Percentiles rank a stretch among this genome's conserved stretches.
Conservation (phyloP, 2,888 invertebrate species). For the Ennomos fuscantarius region DNA sequence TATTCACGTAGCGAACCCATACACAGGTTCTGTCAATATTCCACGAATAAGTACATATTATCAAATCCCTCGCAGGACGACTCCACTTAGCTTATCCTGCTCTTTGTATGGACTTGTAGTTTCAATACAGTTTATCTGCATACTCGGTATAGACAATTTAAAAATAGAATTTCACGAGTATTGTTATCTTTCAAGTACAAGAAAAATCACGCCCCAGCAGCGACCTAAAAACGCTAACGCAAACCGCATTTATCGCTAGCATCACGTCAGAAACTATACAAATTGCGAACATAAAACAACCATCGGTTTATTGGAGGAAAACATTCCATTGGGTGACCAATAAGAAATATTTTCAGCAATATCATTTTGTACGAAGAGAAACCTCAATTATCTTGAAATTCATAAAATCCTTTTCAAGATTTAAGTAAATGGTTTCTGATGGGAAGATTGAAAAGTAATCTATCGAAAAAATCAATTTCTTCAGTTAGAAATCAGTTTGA, state of each 20-base stretch:
- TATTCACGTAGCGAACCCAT: too few species aligned
- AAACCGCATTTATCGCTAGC: slow-evolving; percentile 29
- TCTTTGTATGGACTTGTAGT: too few species aligned
- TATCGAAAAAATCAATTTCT: slow-evolving; percentile 4
- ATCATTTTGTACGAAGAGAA: too few species aligned
- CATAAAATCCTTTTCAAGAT: too few species aligned
- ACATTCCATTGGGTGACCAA: slow-evolving; percentile 7
- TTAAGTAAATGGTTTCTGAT: background rate
- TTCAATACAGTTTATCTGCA: too few species aligned
- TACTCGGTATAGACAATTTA: too few species aligned
- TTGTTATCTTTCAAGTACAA: background rate
- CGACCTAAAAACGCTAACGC: slow-evolving; percentile 29
- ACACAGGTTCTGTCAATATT: too few species aligned
- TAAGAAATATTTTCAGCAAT: background rate
- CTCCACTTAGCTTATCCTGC: too few species aligned
- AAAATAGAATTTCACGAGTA: too few species aligned
- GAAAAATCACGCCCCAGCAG: slow-evolving; percentile 1
- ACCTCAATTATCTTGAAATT: too few species aligned
- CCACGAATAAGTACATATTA: too few species aligned
- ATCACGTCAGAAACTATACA: slow-evolving; percentile 34
- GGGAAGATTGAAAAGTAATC: slow-evolving; percentile 15
- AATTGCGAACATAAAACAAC: slow-evolving; percentile 27
- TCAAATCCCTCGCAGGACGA: too few species aligned
- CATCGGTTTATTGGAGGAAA: slow-evolving; percentile 24
- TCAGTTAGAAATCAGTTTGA: background rate